phyloP scores from a whole-genome alignment of 2,113 vertebrate species.

The Poecilia latipinna region DNA sequence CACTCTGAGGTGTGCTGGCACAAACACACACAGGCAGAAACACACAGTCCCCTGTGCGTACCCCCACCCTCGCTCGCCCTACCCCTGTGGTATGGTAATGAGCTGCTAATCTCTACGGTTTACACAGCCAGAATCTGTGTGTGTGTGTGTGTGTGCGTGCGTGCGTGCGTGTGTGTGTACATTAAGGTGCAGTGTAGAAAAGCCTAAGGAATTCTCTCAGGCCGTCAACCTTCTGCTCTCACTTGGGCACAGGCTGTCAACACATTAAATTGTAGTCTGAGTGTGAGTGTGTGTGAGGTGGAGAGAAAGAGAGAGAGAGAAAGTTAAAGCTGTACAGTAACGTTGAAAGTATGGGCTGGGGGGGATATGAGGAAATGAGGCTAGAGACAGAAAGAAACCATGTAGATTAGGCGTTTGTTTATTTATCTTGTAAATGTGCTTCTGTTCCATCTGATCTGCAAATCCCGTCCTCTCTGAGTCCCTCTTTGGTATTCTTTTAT shows the following conservation, averaged over 20 bases:
- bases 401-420: constrained; percentile 60
- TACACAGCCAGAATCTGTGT: constrained; percentile 67
- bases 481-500: constrained; percentile 45
- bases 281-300: constrained; percentile 30
- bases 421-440: constrained; percentile 44
- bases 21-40: constrained; percentile 33
- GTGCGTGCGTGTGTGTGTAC: constrained; percentile 32
- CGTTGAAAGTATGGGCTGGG: constrained; percentile 20
- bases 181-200: constrained; percentile 68
- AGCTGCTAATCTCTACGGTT: constrained; percentile 79
- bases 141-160: constrained; percentile 42
- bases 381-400: constrained; percentile 32
- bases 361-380: constrained; percentile 36
- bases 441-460: constrained; percentile 51
- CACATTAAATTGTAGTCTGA: constrained; percentile 66
- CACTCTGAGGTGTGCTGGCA: constrained; percentile 61
- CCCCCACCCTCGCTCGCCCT: constrained; percentile 42
- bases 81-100: constrained; percentile 77
- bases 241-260: constrained; percentile 76
- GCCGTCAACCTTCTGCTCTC: constrained; percentile 78
- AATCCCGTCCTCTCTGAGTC: constrained; percentile 40
- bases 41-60: constrained; percentile 64
- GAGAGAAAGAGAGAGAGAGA: constrained; percentile 39
- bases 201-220: constrained; percentile 76
- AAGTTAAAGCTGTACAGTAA: constrained; percentile 48